These are phyloP conservation scores for Manis crassicaudata DNA, from an alignment of 2,797 vertebrate species.

Conservation along the genomic window DNA sequence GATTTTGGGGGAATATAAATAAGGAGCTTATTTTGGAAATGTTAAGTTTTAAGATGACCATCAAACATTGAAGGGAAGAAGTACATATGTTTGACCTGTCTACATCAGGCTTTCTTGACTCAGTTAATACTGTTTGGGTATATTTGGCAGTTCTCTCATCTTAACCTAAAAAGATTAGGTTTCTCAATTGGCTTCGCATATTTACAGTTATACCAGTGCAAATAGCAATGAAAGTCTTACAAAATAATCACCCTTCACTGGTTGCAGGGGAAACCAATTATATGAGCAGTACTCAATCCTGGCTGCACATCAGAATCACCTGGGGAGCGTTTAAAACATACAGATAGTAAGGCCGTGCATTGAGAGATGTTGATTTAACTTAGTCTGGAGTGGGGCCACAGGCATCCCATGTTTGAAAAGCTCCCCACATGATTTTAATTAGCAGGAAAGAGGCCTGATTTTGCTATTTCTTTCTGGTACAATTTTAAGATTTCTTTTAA, in stretches of 20 bases:
- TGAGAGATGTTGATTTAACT: not conserved
- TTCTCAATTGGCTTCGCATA: not conserved
- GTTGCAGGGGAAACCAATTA: not conserved
- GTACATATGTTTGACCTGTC: not conserved
- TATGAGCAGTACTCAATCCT: not conserved
- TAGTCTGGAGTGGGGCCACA: not conserved
- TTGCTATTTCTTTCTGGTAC: not conserved
- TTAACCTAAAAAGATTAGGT: not conserved
- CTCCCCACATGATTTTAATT: not conserved
- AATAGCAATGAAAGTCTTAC: not conserved
- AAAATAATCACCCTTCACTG: not conserved
- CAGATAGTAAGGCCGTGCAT: not conserved
- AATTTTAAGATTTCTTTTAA: not conserved
- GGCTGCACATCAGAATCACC: not conserved
- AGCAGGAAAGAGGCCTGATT: not conserved
- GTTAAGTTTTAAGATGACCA: not conserved
- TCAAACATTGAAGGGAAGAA: not conserved
- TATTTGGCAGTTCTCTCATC: not conserved
- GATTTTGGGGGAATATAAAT: not conserved
- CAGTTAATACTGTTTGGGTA: not conserved
- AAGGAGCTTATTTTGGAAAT: not conserved
- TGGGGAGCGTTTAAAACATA: not conserved
- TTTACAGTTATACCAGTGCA: not conserved
- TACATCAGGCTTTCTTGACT: not conserved
- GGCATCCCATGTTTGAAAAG: not conserved